These are phyloP conservation scores for Bruchidius siliquastri DNA, from an alignment of 2,888 invertebrate genomes.

Conservation along the genomic window DNA sequence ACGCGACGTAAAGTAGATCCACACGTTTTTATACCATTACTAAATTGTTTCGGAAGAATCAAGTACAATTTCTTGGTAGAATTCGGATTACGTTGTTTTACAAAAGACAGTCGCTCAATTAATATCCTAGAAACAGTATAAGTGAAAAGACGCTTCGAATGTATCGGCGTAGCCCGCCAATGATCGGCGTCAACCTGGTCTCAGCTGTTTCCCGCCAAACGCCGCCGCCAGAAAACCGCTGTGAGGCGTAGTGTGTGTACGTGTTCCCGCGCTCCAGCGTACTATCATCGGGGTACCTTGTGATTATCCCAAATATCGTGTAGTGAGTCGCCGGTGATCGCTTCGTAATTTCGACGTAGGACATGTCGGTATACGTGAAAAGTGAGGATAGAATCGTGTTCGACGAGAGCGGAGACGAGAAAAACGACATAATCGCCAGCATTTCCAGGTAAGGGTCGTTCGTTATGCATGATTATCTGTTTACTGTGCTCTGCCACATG, in stretches of 20 bases:
- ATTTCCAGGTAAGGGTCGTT: slow-evolving; percentile 47
- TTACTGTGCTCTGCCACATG: slow-evolving; percentile 33
- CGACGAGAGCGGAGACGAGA: slow-evolving; percentile 53
- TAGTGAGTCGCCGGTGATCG: slow-evolving; percentile 11
- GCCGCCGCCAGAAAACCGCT: slow-evolving; percentile 61
- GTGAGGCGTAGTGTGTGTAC: slow-evolving; percentile 53
- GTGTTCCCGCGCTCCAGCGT: slow-evolving; percentile 45
- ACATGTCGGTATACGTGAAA: slow-evolving; percentile 54
- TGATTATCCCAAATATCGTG: slow-evolving; percentile 17
- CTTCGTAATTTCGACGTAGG: slow-evolving; percentile 1
- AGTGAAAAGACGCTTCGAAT: slow-evolving; percentile 7
- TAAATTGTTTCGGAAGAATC: not conserved
- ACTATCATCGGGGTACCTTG: slow-evolving; percentile 22
- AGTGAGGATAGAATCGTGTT: slow-evolving; percentile 50
- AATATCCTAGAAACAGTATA: not conserved
- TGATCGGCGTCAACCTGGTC: slow-evolving; percentile 50
- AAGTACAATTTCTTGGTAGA: not conserved
- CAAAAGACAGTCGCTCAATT: not conserved
- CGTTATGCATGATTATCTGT: slow-evolving; percentile 30
- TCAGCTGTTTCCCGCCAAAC: slow-evolving; percentile 70
- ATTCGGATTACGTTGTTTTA: not conserved
- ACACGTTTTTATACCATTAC: slow-evolving; percentile 21
- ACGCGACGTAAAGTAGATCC: slow-evolving; percentile 47
- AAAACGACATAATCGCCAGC: slow-evolving; percentile 50
- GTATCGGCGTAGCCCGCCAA: slow-evolving; percentile 2